phyloP scores from a whole-genome alignment of 2,113 vertebrate genomes.

The Helogale parvula region DNA sequence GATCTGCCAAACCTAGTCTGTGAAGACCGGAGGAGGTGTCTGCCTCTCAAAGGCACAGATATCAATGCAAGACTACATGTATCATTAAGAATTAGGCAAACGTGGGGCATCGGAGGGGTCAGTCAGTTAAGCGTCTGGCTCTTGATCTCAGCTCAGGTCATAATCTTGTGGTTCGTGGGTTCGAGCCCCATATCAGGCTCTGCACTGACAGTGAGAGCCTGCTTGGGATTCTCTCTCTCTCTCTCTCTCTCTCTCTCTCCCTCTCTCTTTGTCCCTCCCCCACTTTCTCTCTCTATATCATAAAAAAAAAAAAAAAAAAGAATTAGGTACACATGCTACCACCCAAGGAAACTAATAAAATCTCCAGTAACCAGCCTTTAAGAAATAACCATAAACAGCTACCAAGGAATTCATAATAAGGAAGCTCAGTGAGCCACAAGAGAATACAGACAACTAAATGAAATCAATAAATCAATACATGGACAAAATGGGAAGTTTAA shows the following conservation, averaged over 20 bases:
- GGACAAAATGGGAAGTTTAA: not conserved
- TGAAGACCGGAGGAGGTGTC: not conserved
- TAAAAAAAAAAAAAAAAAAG: not conserved
- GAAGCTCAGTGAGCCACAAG: not conserved
- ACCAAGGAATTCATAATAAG: not conserved
- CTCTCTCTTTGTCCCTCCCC: no score
- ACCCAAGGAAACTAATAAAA: not conserved
- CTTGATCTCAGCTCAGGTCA: no score
- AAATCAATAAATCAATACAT: not conserved
- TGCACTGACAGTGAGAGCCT: no score
- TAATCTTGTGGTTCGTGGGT: no score
- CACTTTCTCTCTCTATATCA: no score
- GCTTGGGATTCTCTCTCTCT: no score
- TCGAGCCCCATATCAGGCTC: no score
- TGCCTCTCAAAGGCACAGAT: not conserved
- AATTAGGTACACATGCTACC: not conserved
- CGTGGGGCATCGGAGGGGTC: no score
- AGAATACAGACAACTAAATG: not conserved
- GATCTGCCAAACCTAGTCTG: not conserved
- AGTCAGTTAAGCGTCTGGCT: no score
- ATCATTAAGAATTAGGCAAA: not conserved
- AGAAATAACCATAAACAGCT: not conserved
- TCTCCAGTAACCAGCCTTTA: not conserved
- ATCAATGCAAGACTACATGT: not conserved
- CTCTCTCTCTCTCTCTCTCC: no score